Evolutionary conservation across 2,113 vertebrate species (phyloP).

Genomic region (Notarius quadriscutis): DNA sequence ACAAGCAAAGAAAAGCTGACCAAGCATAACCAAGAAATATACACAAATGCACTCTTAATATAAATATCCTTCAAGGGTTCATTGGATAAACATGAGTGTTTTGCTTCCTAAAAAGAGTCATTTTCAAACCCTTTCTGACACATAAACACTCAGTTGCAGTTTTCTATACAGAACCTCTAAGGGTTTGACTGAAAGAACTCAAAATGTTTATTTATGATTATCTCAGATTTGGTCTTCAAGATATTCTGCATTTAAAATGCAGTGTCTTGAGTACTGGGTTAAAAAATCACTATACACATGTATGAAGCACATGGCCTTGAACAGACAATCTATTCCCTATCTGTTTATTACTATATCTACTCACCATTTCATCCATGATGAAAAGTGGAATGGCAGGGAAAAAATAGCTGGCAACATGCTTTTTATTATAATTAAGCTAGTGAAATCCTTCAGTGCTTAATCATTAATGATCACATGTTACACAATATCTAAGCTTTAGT

Average conservation of each 20-base stretch:
- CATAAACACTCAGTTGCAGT: not conserved
- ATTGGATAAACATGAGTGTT: not conserved
- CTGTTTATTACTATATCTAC: not conserved
- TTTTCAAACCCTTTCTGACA: not conserved
- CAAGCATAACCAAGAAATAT: not conserved
- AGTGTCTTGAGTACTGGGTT: not conserved
- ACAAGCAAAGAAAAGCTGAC: not conserved
- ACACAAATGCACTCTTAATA: not conserved
- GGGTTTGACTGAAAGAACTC: not conserved
- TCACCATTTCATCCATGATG: not conserved
- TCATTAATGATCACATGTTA: slow-evolving; percentile 12
- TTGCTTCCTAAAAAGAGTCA: not conserved
- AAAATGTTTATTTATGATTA: not conserved
- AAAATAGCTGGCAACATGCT: not conserved
- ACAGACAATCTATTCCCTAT: not conserved
- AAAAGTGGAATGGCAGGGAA: not conserved
- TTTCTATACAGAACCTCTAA: not conserved
- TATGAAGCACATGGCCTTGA: not conserved
- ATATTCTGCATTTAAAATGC: not conserved
- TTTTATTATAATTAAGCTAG: not conserved
- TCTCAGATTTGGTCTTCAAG: not conserved
- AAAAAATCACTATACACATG: not conserved
- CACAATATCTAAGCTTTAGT: not conserved
- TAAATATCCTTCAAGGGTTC: not conserved
- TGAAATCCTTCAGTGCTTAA: not conserved